phyloP scores from a whole-genome alignment of 2,888 invertebrate genomes.

The Anaspis maculata region DNA sequence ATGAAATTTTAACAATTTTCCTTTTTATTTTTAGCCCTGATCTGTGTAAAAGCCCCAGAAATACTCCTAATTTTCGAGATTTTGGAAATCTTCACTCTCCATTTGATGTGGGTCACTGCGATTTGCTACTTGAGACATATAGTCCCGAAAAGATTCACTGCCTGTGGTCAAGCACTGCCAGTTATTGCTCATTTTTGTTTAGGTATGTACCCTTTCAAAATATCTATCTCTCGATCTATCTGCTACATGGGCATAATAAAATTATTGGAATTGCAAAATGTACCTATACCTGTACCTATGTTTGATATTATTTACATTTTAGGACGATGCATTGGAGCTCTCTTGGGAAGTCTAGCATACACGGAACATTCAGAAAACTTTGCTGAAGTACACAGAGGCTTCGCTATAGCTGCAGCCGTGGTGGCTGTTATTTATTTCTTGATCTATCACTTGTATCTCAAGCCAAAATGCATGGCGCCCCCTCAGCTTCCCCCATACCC shows the following conservation, averaged over 20 bases:
- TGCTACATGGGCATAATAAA: too few relatives aligned
- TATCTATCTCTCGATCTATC: too few relatives aligned
- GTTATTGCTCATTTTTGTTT: constrained; percentile 73
- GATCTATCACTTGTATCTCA: constrained; percentile 65
- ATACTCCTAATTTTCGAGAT: constrained; percentile 63
- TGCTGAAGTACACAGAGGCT: constrained; percentile 51
- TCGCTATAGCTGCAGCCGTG: constrained; percentile 58
- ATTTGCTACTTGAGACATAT: constrained; percentile 75
- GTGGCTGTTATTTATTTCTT: constrained; percentile 62
- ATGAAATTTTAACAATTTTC: too few relatives aligned
- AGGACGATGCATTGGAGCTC: constrained; percentile 68
- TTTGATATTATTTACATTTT: too few relatives aligned
- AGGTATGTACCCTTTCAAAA: too few relatives aligned
- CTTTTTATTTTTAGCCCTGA: too few relatives aligned
- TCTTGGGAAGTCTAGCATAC: constrained; percentile 49
- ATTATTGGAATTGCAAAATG: too few relatives aligned
- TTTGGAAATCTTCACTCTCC: constrained; percentile 67
- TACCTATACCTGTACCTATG: too few relatives aligned
- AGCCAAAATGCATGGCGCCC: constrained; percentile 62
- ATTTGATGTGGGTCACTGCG: constrained; percentile 72
- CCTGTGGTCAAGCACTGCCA: constrained; percentile 69
- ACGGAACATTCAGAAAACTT: constrained; percentile 41
- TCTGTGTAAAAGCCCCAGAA: constrained; percentile 47
- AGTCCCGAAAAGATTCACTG: constrained; percentile 66
- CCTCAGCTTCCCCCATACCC: constrained; percentile 56